phyloP scores from a whole-genome alignment of 1,140 invertebrate species.

The Euglossa dilemma region DNA sequence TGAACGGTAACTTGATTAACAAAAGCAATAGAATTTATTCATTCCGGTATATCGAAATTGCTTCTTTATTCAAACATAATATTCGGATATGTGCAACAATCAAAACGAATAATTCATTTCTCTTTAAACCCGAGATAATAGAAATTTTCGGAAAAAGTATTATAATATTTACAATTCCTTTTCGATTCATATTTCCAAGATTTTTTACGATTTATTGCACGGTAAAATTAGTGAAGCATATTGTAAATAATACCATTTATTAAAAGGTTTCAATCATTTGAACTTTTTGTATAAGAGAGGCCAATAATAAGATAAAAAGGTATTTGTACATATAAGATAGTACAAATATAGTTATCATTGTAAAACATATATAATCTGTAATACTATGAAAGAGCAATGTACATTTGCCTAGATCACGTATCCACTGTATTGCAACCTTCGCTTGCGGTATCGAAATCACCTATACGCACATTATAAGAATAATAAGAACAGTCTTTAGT shows the following conservation, averaged over 20 bases:
- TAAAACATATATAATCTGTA: slow-evolving; percentile 1
- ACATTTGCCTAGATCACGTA: slow-evolving; percentile 23
- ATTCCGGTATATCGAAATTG: not conserved
- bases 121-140: not conserved
- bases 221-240: not conserved
- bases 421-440: not conserved
- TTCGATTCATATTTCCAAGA: not conserved
- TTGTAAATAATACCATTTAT: slow-evolving; percentile 36
- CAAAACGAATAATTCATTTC: too few relatives aligned
- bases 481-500: slow-evolving; percentile 29
- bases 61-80: not conserved
- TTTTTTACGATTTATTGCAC: not conserved
- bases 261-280: slow-evolving; percentile 14
- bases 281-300: slow-evolving; percentile 18
- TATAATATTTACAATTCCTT: not conserved
- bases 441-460: not conserved
- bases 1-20: not conserved
- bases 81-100: not conserved
- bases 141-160: not conserved
- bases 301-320: slow-evolving; percentile 27
- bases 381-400: slow-evolving; percentile 34
- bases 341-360: slow-evolving; percentile 45
- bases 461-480: not conserved
- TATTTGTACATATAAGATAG: slow-evolving; percentile 27
- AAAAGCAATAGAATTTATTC: not conserved